Percentiles rank a stretch among this genome's conserved stretches.
Conservation (phyloP, 2,888 invertebrate genomes). For the Urechis unicinctus region DNA sequence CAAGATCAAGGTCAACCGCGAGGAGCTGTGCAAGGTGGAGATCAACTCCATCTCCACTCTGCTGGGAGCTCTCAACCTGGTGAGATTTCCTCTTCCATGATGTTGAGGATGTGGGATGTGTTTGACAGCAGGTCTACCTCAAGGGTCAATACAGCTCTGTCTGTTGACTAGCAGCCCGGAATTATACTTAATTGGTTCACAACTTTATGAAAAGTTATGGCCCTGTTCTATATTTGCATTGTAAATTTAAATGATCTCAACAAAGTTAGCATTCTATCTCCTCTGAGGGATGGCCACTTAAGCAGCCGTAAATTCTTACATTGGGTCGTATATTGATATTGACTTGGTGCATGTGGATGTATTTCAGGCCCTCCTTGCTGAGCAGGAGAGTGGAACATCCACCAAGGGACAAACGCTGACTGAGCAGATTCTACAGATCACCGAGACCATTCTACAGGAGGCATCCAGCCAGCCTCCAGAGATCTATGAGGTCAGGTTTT, state of each 20-base stretch:
- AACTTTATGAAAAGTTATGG: too few species aligned
- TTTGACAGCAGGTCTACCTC: too few species aligned
- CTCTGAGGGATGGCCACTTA: too few species aligned
- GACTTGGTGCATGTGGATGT: too few species aligned
- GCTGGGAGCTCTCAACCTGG: constrained; percentile 68
- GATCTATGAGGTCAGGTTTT: constrained; percentile 57
- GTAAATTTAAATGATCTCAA: neutral
- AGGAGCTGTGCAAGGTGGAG: constrained; percentile 78
- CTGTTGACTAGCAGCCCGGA: too few species aligned
- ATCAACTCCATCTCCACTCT: constrained; percentile 54
- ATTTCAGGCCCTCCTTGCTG: constrained; percentile 47
- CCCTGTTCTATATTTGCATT: too few species aligned
- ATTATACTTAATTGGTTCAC: too few species aligned
- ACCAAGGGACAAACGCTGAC: constrained; percentile 61
- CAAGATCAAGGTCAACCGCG: constrained; percentile 77
- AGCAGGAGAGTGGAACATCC: constrained; percentile 39
- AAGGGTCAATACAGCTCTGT: too few species aligned
- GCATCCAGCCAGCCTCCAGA: constrained; percentile 80
- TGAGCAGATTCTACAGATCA: constrained; percentile 85
- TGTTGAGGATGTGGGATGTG: too few species aligned
- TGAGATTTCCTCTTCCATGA: constrained; percentile 38
- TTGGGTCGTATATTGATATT: too few species aligned
- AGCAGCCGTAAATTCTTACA: too few species aligned
- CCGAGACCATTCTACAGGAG: constrained; percentile 88
- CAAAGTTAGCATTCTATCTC: too few species aligned